Conservation (phyloP, 2,888 invertebrate species). For the Noctua pronuba region DNA sequence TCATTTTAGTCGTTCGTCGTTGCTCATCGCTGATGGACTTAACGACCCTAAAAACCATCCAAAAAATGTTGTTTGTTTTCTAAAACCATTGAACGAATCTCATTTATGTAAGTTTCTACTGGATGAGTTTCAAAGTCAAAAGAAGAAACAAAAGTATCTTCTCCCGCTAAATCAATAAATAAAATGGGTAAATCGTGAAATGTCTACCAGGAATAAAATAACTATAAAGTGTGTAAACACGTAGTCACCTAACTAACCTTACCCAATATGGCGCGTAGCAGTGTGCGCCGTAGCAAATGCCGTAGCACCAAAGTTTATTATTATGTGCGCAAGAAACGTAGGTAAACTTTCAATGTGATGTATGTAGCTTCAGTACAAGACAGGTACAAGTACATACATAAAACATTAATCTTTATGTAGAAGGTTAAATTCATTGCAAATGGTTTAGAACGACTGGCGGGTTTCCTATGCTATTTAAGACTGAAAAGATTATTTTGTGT, state of each 20-base stretch:
- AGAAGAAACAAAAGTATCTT: slow-evolving; percentile 15
- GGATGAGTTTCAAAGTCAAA: slow-evolving; percentile 6
- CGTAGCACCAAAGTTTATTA: slow-evolving; percentile 40
- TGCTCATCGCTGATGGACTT: not conserved
- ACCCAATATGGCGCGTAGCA: slow-evolving; percentile 53
- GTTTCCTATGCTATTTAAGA: not conserved
- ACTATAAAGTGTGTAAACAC: slow-evolving; percentile 11
- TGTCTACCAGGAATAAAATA: slow-evolving; percentile 33
- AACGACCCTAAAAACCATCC: not conserved
- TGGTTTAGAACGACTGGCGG: not conserved
- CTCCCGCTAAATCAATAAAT: slow-evolving; percentile 23
- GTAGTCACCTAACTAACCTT: slow-evolving; percentile 42
- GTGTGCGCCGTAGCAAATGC: slow-evolving; percentile 29
- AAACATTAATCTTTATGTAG: not conserved
- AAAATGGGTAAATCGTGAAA: slow-evolving; percentile 37
- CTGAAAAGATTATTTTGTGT: rapidly evolving
- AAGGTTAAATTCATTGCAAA: not conserved
- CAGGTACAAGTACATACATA: not conserved
- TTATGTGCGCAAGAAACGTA: slow-evolving; percentile 18
- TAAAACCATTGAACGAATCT: slow-evolving; percentile 24
- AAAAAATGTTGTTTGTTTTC: slow-evolving; percentile 36
- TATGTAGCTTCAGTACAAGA: slow-evolving; percentile 21
- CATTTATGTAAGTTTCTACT: slow-evolving; percentile 15
- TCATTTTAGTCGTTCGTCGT: not conserved
- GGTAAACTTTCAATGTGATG: slow-evolving; percentile 25